Evolutionary conservation across 35 echinoderm and acorn worm species (phyloP), one percentile per base, ranked within the genome.

Genomic region (Acanthaster planci): DNA sequence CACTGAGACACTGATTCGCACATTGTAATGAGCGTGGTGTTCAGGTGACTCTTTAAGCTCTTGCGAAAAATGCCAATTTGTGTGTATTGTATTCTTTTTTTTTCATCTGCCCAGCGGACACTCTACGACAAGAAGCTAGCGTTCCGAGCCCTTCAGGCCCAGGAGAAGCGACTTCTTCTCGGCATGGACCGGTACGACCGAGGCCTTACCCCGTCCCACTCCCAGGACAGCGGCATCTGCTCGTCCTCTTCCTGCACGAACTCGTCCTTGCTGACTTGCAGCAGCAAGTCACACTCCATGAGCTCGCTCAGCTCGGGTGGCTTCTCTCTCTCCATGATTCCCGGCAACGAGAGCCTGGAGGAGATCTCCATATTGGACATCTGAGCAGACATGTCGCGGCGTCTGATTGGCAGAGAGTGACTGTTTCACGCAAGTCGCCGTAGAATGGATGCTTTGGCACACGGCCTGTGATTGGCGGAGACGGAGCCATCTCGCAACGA

Each of bases 41-140:
- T n/a, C n/a, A n/a, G n/a, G n/a, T n/a, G n/a, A n/a, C n/a, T n/a
- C n/a, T n/a, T n/a, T n/a, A n/a, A n/a, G n/a, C n/a, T n/a, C n/a
- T n/a, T n/a, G n/a, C n/a, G n/a, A n/a, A n/a, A n/a, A n/a, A n/a
- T n/a, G n/a, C n/a, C n/a, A n/a, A n/a, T n/a, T n/a, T n/a, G n/a
- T n/a, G n/a, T n/a, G n/a, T n/a, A n/a, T n/a, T n/a, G n/a, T n/a
- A n/a, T n/a, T n/a, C 18, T 84, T 78, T 34, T 85, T 76, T 60
- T 21, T 72, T 53, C 80, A n/a, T 30, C 17, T 83, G 31, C 2
- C 36, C 84, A 94, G 92, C 56, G 92, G 26, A 90, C 86, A 80
- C 84, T 94, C 3, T 94, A 83, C 67, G 92, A 94, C 51, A 94
- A 94, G 80, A 94, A 94, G 36, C 68, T 94, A 5, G 92, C 84